Evolutionary conservation across 2,113 vertebrate genomes (phyloP).

Genomic region (Glaucidium brasilianum): DNA sequence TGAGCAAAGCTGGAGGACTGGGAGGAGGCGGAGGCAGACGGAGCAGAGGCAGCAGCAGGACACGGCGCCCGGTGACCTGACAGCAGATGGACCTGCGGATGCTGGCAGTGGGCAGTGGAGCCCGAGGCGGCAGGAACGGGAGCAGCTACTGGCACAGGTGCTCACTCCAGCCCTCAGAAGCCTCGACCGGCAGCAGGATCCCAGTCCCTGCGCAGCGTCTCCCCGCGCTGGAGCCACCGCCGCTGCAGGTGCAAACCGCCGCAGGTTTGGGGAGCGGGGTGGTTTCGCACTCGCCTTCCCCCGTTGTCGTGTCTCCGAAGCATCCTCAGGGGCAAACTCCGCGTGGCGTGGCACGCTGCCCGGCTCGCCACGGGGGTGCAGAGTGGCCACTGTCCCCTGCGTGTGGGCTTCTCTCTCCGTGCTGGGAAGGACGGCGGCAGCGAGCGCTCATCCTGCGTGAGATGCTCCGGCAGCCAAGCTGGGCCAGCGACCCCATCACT

Average conservation of each 20-base stretch:
- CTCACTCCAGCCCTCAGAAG: neutral
- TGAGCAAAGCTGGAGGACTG: conserved; percentile 41
- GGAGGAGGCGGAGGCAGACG: neutral
- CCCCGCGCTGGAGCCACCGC: neutral
- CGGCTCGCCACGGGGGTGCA: rapidly evolving
- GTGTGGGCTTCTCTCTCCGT: rapidly evolving
- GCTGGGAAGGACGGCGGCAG: neutral
- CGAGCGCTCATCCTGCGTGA: rapidly evolving
- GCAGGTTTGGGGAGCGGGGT: neutral
- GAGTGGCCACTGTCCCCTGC: neutral
- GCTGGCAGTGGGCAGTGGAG: rapidly evolving
- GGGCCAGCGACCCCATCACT: neutral
- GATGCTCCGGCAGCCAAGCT: neutral
- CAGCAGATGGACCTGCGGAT: neutral
- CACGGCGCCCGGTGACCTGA: rapidly evolving
- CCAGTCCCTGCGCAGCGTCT: rapidly evolving
- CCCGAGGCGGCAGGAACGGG: neutral
- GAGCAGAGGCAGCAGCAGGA: neutral
- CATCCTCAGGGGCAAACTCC: neutral
- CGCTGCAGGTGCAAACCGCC: rapidly evolving
- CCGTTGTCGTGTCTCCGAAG: neutral
- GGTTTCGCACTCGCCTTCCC: neutral
- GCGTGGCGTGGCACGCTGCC: neutral
- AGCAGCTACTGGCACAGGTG: rapidly evolving
- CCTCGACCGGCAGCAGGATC: neutral